Evolutionary conservation across 2,113 vertebrate species (phyloP), one percentile per base, ranked within the genome.

Genomic region (Leptodactylus fuscus): DNA sequence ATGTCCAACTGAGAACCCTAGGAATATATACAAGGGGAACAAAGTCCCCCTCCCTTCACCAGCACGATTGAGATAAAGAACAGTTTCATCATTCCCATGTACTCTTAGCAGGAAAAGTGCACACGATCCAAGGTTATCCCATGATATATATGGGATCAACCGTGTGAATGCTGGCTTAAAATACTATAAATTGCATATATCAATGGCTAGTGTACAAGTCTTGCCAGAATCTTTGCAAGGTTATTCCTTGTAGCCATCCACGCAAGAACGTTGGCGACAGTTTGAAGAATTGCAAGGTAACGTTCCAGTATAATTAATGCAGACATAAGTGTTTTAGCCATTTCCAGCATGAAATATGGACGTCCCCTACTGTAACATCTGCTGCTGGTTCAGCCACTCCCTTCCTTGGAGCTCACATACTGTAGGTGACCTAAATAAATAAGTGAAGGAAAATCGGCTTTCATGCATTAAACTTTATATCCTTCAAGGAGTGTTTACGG

Each of bases 371-470:
- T 46, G 29, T 75, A 85, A 51, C 82, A 85, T 77, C 73, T 85
- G 82, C 60, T 53, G 46, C 34, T 46, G 18, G 0, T 15, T 32
- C 79, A 29, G 32, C 58, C 77, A 81, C 49, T 71, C 65, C 51
- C 67, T 32, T 6, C 58, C 36, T 67, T 29, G 46, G 5, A 55
- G 55, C 24, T 79, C 20, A 41, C 11, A n/a, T n/a, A n/a, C n/a
- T n/a, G 29, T 73, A 46, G 65, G 65, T 79, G 77, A 80, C 77
- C 77, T 81, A 86, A 60, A 81, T 86, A 86, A 81, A 73, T 73
- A 73, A 85, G 81, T 48, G 36, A 73, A 34, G 8, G 36, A 70
- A 53, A 60, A 86, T 71, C 48, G 76, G 46, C 48, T 48, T 77
- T 77, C 44, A 38, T 60, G 48, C 60, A 79, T 67, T 55, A 60